phyloP scores from a whole-genome alignment of 2,888 invertebrate species.

The Thyatira batis region DNA sequence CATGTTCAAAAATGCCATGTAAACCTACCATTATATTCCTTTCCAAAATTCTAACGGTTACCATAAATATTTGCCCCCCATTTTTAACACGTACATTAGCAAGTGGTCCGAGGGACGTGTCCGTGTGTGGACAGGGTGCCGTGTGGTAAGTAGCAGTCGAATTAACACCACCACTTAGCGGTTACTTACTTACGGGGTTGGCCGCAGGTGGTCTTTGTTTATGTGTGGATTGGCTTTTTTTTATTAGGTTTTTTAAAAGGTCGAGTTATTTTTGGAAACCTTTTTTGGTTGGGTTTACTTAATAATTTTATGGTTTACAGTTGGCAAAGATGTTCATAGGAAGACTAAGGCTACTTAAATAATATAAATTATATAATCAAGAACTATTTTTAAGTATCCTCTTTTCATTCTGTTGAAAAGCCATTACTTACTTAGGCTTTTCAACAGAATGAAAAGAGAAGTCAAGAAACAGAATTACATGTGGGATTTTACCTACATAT shows the following conservation, averaged over 20 bases:
- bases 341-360: too few relatives aligned
- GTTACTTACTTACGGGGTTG: conserved; percentile 61
- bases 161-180: conserved; percentile 76
- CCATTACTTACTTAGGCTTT: too few relatives aligned
- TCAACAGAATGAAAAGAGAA: too few relatives aligned
- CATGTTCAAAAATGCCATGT: not conserved
- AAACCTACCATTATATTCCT: not conserved
- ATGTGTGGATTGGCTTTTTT: conserved; percentile 42
- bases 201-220: conserved; percentile 79
- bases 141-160: conserved; percentile 44
- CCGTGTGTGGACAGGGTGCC: conserved; percentile 36
- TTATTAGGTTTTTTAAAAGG: conserved; percentile 7
- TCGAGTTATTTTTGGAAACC: not conserved
- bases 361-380: too few relatives aligned
- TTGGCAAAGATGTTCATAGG: too few relatives aligned
- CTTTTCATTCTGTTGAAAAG: too few relatives aligned
- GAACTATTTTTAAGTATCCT: too few relatives aligned
- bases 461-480: too few relatives aligned
- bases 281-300: conserved; percentile 1
- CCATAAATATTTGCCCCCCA: conserved; percentile 57
- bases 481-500: too few relatives aligned
- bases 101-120: conserved; percentile 25
- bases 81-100: conserved; percentile 63
- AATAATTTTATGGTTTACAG: conserved; percentile 33
- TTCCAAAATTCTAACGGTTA: conserved; percentile 25